Conservation (phyloP, 2,888 invertebrate species). For the Theretra japonica region DNA sequence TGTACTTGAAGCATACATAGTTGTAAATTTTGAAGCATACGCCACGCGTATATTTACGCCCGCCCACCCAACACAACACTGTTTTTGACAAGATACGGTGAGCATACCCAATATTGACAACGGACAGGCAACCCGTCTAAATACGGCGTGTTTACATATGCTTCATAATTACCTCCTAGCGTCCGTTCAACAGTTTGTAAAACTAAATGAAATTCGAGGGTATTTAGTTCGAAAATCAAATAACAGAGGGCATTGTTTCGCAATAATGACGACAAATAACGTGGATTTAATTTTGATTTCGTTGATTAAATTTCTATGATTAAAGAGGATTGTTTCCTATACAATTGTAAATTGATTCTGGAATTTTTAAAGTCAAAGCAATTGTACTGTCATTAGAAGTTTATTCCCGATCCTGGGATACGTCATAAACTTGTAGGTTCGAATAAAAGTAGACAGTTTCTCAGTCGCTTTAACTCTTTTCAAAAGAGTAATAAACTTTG, state of each 20-base stretch:
- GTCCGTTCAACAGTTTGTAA: not conserved
- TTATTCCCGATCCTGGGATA: too few relatives aligned
- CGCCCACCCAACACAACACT: conserved; percentile 18
- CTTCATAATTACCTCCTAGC: not conserved
- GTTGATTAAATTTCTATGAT: not conserved
- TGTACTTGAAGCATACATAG: too few relatives aligned
- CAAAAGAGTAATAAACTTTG: too few relatives aligned
- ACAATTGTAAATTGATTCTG: too few relatives aligned
- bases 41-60: conserved; percentile 18
- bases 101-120: conserved; percentile 35
- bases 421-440: too few relatives aligned
- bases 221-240: not conserved
- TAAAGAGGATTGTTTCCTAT: too few relatives aligned
- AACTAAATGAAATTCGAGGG: not conserved
- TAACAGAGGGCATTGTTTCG: not conserved
- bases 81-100: conserved; percentile 37
- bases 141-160: not conserved
- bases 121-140: conserved; percentile 33
- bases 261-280: not conserved
- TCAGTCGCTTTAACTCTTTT: too few relatives aligned
- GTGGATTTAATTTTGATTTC: not conserved
- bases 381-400: too few relatives aligned
- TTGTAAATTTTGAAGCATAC: conserved; percentile 11
- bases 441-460: too few relatives aligned
- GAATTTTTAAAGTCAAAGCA: too few relatives aligned